These are phyloP conservation scores for Trogon melanurus DNA, from an alignment of 2,113 vertebrate species.

Conservation along the genomic window DNA sequence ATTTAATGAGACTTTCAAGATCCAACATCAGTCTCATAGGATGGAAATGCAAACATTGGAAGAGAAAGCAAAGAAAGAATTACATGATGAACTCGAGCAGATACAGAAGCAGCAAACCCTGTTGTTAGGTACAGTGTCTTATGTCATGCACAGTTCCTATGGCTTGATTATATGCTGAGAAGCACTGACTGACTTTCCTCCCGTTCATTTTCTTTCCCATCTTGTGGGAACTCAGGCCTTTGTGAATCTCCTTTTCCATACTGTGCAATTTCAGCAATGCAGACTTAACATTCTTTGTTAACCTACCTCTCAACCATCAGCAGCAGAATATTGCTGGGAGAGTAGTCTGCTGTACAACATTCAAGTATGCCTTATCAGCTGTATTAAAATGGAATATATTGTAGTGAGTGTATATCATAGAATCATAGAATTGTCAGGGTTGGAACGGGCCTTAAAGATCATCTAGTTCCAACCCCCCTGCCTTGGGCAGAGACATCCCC, in stretches of 20 bases:
- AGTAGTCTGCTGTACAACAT: not conserved
- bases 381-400: not conserved
- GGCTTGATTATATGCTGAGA: not conserved
- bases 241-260: not conserved
- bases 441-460: too few species aligned
- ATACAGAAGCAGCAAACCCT: conserved; percentile 84
- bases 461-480: too few species aligned
- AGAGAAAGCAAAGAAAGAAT: conserved; percentile 83
- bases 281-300: not conserved
- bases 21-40: conserved; percentile 80
- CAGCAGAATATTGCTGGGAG: not conserved
- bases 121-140: conserved; percentile 81
- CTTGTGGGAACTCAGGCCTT: not conserved
- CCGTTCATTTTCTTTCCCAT: not conserved
- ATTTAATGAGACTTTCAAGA: conserved; percentile 68
- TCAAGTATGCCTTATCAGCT: not conserved
- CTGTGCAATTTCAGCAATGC: not conserved
- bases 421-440: too few species aligned
- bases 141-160: not conserved
- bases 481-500: too few species aligned
- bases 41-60: conserved; percentile 82
- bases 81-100: conserved; percentile 82
- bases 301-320: not conserved
- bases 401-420: not conserved
- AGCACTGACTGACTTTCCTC: not conserved